Evolutionary conservation across 1,140 invertebrate species (phyloP).

Genomic region (Cardiocondyla obscurior): DNA sequence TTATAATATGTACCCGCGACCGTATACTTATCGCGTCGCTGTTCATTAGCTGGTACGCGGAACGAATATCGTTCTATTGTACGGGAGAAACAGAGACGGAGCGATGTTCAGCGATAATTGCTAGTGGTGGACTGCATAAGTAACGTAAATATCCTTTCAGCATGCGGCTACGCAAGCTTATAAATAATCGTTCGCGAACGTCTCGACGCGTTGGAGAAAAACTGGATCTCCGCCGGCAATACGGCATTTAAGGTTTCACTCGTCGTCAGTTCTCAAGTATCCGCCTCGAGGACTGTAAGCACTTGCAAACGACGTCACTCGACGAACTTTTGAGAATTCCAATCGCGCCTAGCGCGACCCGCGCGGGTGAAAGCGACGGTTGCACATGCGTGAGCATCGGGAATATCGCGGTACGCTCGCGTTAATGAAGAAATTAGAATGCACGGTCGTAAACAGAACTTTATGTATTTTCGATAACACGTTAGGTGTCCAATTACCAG

Average conservation of each 20-base stretch:
- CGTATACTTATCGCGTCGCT: conserved; percentile 13
- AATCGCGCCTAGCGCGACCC: conserved; percentile 14
- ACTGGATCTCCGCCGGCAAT: conserved; percentile 60
- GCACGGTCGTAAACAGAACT: not conserved
- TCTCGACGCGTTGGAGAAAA: conserved; percentile 33
- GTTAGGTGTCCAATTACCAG: not conserved
- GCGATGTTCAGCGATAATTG: conserved; percentile 59
- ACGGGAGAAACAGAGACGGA: conserved; percentile 24
- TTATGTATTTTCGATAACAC: not conserved
- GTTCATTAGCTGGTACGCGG: conserved; percentile 11
- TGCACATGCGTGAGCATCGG: not conserved
- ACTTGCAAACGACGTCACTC: conserved; percentile 49
- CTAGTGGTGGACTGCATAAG: conserved; percentile 1
- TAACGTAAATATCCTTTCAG: conserved; percentile 45
- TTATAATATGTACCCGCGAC: not conserved
- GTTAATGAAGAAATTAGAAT: conserved; percentile 27
- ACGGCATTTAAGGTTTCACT: conserved; percentile 58
- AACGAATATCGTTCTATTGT: conserved; percentile 6
- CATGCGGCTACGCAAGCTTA: conserved; percentile 36
- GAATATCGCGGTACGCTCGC: not conserved
- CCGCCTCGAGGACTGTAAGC: conserved; percentile 44
- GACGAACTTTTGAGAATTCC: conserved; percentile 41
- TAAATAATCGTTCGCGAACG: conserved; percentile 50
- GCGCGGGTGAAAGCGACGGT: not conserved
- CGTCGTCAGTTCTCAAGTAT: conserved; percentile 48